Percentiles rank a stretch among this genome's conserved stretches.
Evolutionary conservation across 1,140 invertebrate genomes (phyloP).

Genomic region (Megalonaias nervosa): DNA sequence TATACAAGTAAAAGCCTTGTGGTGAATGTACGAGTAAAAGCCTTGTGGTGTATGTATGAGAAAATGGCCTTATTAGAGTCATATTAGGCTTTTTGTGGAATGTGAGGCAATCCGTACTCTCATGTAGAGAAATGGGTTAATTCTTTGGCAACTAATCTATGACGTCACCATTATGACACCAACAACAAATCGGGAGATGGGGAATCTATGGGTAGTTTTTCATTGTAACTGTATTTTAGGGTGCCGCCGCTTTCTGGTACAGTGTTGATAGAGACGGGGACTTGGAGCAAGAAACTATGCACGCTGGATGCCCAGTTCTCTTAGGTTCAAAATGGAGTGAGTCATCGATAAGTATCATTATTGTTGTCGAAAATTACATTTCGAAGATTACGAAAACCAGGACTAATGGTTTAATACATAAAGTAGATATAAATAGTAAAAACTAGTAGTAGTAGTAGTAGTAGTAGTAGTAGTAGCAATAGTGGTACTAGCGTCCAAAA

Average conservation of each 20-base stretch:
- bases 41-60: no score
- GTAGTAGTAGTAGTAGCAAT: not conserved
- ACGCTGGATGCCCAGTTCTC: slow-evolving; percentile 97
- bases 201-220: no score
- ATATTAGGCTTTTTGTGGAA: no score
- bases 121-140: no score
- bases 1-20: no score
- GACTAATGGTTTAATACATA: not conserved
- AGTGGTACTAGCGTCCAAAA: not conserved
- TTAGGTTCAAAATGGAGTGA: slow-evolving; percentile 93
- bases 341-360: not conserved
- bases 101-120: no score
- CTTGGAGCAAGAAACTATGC: slow-evolving; percentile 90
- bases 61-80: no score
- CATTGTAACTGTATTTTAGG: slow-evolving; percentile 19
- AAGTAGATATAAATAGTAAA: not conserved
- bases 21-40: no score
- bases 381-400: not conserved
- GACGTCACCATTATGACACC: no score
- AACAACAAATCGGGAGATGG: no score
- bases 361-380: not conserved
- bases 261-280: slow-evolving; percentile 91
- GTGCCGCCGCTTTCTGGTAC: slow-evolving; percentile 92
- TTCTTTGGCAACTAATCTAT: no score
- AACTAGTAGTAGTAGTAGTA: not conserved